Conservation (phyloP, 1,140 invertebrate species). For the Prorops nasuta region DNA sequence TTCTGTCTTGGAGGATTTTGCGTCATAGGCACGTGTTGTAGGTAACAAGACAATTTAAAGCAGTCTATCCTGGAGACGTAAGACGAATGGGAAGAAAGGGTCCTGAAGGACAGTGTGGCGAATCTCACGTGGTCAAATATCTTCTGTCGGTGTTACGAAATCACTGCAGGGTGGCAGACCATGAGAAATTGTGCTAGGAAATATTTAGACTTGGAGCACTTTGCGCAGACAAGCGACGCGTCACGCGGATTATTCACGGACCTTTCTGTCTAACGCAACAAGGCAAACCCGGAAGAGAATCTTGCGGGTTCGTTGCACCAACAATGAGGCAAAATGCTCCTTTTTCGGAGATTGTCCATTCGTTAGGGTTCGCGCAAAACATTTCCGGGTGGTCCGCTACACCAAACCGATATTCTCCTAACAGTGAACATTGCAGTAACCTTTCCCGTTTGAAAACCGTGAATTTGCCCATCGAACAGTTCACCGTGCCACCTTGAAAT, state of each 20-base stretch:
- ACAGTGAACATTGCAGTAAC: no score
- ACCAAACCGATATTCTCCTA: background rate
- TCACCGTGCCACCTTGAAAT: no score
- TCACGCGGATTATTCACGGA: constrained; percentile 15
- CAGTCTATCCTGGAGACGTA: no score
- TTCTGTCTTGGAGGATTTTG: no score
- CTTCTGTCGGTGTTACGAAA: constrained; percentile 15
- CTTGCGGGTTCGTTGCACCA: constrained; percentile 8
- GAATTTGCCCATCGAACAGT: no score
- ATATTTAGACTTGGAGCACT: constrained; percentile 25
- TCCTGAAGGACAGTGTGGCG: constrained; percentile 19
- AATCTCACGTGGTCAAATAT: constrained; percentile 32
- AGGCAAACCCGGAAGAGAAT: background rate
- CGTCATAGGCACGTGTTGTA: no score
- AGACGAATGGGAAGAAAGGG: no score
- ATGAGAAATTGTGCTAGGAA: constrained; percentile 14
- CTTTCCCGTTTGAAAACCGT: background rate
- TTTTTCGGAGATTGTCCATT: constrained; percentile 14
- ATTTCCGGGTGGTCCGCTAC: constrained; percentile 19
- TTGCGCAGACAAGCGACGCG: background rate
- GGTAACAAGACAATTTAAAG: no score
- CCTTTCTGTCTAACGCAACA: background rate
- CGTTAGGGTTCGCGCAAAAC: background rate
- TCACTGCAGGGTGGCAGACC: background rate
- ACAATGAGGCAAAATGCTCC: constrained; percentile 13